Base-by-base conservation (phyloP, 2,113 vertebrate genomes). In the Ovibos moschatus region DNA sequence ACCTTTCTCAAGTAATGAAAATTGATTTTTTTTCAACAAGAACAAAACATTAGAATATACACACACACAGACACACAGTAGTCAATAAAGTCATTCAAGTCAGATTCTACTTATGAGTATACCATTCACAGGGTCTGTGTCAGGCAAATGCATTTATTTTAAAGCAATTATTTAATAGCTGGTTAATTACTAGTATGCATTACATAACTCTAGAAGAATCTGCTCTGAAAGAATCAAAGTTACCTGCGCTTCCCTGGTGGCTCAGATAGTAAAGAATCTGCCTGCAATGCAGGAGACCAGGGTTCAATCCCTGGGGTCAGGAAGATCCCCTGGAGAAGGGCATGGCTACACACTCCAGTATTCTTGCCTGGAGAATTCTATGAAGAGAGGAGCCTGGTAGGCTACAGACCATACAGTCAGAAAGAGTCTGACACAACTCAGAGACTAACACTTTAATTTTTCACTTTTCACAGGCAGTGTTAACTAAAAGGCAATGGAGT, bases 91-190 rank as follows among this genome's bases (percentile, higher is more conserved):
- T 90, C 88, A 88, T 60, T 81, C 50, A 92, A 89, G 74, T 71
- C 57, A 87, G 25, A 94, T 89, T 92, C 50, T 25, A 95, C 43
- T 74, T 50, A 53, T 0, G 14, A 81, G 4, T 43, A 40, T 45
- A 60, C 58, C 30, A 19, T 62, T 92, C 43, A 43, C 36, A 83
- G 53, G 27, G 17, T 45, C 64, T 40, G 4, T 58, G 8, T 53
- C 45, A 82, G 45, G 27, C 16, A 96, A 94, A 96, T 21, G 14
- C 76, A 53, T 43, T 64, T 74, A 45, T 94, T 97, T 55, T 43
- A 91, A 85, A 93, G 62, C 25, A 95, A 36, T 78, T 87, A 85
- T 60, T 94, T 95, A 97, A 67, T 45, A 88, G 7, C 30, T 95
- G 45, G 36, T 85, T 27, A 93, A 82, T 47, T 97, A 86, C 47